Evolutionary conservation across 2,888 invertebrate species (phyloP), one percentile per base, ranked within the genome.

Genomic region (Harpalus rufipes): DNA sequence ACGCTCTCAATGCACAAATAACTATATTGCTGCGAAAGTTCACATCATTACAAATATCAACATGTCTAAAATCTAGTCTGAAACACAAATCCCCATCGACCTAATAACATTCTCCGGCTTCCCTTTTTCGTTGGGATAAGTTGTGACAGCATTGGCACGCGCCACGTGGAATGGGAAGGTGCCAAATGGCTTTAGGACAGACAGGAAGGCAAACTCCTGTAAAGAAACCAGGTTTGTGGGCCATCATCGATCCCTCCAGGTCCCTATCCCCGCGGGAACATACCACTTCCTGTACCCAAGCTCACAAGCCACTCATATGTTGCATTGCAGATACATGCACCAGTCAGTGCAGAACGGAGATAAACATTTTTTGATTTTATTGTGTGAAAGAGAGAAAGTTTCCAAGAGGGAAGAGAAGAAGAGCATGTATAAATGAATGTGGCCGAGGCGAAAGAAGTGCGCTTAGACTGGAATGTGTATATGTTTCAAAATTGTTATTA

Each of bases 221-320:
- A 59, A 32, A 39, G 80, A 72, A 82, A 82, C 68, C 21, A 82
- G 82, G 56, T 82, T 82, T 82, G 82, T 72, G 68, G 82, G 72
- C 44, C 72, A 72, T 82, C 39, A 82, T 82, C 68, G 68, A 82
- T 58, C 14, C 63, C 80, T 63, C 12, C 6, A 32, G 79, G 14
- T 56, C 59, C 44, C 63, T 63, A 65, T 65, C 51, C 72, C 72
- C 72, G 10, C 41, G 44, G 72, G 72, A 74, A 74, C 72, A 44
- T 74, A 74, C 72, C 72, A 18, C 72, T 74, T 74, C 72, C 44
- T 41, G 72, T 74, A 14, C 68, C 68, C 41, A 4, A 32, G 5
- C 32, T 32, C 32, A 32, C 32, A 32, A 32, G 32, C 32, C 25
- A 32, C 32, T 32, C 32, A 5, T 4, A 51, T 51, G 44, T 51